Percentiles rank a stretch among this genome's conserved stretches.
Conservation (phyloP, 2,888 invertebrate species). For the Mesorhabditis sp. region DNA sequence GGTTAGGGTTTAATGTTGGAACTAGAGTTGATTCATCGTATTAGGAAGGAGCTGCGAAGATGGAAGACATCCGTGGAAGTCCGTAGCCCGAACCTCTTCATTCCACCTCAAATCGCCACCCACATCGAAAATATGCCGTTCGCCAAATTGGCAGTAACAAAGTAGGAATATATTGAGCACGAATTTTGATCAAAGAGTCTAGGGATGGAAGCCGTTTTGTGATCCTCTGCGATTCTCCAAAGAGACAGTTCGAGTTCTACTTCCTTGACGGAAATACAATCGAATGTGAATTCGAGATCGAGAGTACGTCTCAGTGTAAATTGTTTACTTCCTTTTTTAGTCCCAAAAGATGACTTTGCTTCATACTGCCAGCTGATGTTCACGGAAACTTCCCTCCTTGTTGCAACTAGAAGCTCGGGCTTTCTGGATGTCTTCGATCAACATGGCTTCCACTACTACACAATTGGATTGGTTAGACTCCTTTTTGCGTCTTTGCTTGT, state of each 20-base stretch:
- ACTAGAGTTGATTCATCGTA: background rate
- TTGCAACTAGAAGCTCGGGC: conserved; percentile 36
- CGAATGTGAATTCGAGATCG: conserved; percentile 20
- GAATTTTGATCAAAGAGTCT: conserved; percentile 5
- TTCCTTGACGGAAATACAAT: conserved; percentile 20
- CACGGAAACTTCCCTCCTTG: conserved; percentile 24
- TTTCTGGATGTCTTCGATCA: conserved; percentile 42
- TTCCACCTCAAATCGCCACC: conserved; percentile 38
- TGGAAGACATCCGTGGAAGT: conserved; percentile 37
- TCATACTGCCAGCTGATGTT: conserved; percentile 39
- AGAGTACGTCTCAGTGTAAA: background rate
- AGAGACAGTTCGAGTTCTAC: conserved; percentile 29
- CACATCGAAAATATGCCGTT: conserved; percentile 35
- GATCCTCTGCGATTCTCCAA: conserved; percentile 23
- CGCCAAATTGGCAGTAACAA: conserved; percentile 37
- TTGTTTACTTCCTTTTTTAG: conserved; percentile 15
- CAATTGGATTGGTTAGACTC: conserved; percentile 29
- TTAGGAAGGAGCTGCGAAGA: conserved; percentile 25
- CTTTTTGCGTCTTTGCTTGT: background rate
- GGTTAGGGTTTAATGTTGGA: background rate
- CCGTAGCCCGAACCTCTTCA: conserved; percentile 33
- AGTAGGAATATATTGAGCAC: conserved; percentile 21
- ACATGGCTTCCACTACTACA: conserved; percentile 36
- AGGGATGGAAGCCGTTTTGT: conserved; percentile 32
- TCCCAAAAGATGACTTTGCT: conserved; percentile 34